Evolutionary conservation across 2,797 vertebrate species (phyloP).

Genomic region (Sebastes hubbsi): DNA sequence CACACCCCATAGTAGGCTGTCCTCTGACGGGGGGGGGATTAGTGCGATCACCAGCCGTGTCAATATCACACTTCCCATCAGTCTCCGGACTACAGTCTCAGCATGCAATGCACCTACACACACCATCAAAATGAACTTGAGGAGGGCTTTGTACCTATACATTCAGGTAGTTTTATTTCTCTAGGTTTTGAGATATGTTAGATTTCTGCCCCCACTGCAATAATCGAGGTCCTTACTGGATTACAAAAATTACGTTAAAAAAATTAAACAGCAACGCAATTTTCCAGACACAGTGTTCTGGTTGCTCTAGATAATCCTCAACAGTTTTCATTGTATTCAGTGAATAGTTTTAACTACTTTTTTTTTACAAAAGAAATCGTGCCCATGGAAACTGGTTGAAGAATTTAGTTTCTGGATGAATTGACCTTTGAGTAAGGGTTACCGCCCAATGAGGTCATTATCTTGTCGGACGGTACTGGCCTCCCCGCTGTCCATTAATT

Average conservation of each 20-base stretch:
- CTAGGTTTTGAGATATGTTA: background rate
- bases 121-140: background rate
- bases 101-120: background rate
- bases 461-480: no score
- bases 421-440: no score
- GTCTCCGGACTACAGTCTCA: background rate
- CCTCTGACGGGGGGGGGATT: slow-evolving; percentile 40
- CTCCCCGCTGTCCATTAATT: no score
- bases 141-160: background rate
- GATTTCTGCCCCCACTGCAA: background rate
- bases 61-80: slow-evolving; percentile 55
- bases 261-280: background rate
- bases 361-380: background rate
- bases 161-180: background rate
- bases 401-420: no score
- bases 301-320: background rate
- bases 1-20: slow-evolving; percentile 47
- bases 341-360: background rate
- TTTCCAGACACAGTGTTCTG: no score
- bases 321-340: background rate
- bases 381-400: no score
- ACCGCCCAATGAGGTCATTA: no score
- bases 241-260: background rate
- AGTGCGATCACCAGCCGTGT: slow-evolving; percentile 65
- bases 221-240: background rate